Percentiles rank a stretch among this genome's conserved stretches.
These are phyloP conservation scores for Mesitornis unicolor DNA, from an alignment of 2,113 vertebrate species.

Conservation along the genomic window DNA sequence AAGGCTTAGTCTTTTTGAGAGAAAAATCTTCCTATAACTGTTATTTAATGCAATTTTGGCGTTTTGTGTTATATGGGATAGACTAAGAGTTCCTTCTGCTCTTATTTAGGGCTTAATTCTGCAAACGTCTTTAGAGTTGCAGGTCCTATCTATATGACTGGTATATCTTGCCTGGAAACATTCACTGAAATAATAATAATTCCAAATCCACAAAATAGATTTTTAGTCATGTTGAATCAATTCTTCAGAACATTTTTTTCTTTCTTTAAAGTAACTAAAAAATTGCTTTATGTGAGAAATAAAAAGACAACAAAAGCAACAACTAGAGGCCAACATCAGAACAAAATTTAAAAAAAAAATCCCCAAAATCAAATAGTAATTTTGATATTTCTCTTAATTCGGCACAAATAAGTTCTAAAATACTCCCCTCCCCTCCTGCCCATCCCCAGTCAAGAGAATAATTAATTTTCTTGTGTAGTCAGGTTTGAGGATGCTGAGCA, in stretches of 20 bases:
- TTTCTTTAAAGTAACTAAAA: background rate
- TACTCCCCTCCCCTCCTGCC: rapidly evolving
- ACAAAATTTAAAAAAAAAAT: background rate
- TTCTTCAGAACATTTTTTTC: background rate
- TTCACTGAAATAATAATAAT: background rate
- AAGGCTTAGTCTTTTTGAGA: background rate
- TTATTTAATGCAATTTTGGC: background rate
- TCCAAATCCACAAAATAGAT: background rate
- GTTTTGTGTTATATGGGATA: background rate
- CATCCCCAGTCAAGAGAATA: background rate
- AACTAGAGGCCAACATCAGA: background rate
- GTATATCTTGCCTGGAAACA: background rate
- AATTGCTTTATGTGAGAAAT: background rate
- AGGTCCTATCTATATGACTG: background rate
- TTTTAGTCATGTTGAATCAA: background rate
- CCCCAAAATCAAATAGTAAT: background rate
- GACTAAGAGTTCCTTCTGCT: background rate
- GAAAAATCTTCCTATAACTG: background rate
- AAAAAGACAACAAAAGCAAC: background rate
- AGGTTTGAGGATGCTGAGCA: background rate
- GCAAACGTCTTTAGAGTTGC: background rate
- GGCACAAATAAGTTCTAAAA: background rate
- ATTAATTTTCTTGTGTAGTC: background rate
- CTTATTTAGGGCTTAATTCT: background rate
- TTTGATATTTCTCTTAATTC: background rate